Evolutionary conservation across 2,888 invertebrate species (phyloP).

Genomic region (Ctenicera cuprea): DNA sequence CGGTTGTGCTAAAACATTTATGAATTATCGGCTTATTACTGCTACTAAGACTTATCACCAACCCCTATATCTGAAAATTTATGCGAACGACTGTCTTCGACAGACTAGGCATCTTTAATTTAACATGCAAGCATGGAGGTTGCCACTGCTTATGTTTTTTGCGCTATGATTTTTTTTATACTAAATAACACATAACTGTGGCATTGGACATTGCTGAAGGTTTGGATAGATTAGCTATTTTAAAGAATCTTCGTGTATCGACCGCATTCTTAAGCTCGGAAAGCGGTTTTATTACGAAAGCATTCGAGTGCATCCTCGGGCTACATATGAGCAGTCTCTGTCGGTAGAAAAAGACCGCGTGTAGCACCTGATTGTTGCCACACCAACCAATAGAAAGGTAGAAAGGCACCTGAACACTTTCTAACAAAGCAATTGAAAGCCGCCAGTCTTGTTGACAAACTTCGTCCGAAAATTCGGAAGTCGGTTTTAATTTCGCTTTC

Average conservation of each 20-base stretch:
- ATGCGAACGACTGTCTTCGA: no score
- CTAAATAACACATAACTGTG: no score
- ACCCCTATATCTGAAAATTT: no score
- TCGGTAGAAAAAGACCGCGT: constrained; percentile 32
- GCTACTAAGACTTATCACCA: no score
- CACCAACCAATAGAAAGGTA: constrained; percentile 49
- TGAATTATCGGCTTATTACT: no score
- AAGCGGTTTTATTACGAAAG: constrained; percentile 37
- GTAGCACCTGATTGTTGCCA: constrained; percentile 39
- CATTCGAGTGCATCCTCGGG: constrained; percentile 26
- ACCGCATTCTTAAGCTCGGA: constrained; percentile 28
- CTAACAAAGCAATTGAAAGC: constrained; percentile 55
- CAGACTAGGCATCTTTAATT: no score
- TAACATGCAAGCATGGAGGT: no score
- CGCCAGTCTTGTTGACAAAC: constrained; percentile 50
- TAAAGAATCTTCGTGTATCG: not conserved
- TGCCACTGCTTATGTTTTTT: no score
- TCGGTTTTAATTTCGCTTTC: constrained; percentile 39
- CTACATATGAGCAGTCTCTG: constrained; percentile 9
- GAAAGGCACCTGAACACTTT: constrained; percentile 55
- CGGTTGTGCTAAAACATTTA: no score
- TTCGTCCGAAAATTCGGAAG: constrained; percentile 46
- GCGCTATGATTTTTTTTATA: no score
- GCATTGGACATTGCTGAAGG: not conserved
- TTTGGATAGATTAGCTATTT: not conserved